These are phyloP conservation scores for Gerris lacustris DNA, from an alignment of 2,888 invertebrate species.

Conservation along the genomic window DNA sequence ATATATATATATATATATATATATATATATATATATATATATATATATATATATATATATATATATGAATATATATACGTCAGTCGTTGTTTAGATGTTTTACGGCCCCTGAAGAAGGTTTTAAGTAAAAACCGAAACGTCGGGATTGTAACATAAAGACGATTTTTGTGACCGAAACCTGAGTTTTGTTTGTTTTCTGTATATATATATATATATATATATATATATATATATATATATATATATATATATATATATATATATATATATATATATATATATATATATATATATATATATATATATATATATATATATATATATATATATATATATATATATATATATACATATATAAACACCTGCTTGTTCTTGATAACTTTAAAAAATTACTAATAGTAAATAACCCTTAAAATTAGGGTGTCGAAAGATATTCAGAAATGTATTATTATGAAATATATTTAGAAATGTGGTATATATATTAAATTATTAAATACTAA, in stretches of 20 bases:
- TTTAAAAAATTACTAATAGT: neutral
- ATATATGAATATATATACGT: neutral
- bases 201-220: conserved; percentile 1
- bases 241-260: conserved; percentile 1
- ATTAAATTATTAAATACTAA: no score
- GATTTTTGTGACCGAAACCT: no score
- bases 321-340: conserved; percentile 1
- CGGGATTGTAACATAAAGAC: no score
- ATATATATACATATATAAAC: neutral
- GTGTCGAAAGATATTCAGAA: no score
- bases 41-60: conserved; percentile 1
- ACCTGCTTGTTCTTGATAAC: neutral
- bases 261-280: conserved; percentile 1
- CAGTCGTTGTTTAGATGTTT: neutral
- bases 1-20: neutral
- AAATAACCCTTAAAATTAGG: no score
- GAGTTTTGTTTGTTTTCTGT: neutral
- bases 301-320: neutral
- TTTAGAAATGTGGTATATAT: no score
- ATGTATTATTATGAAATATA: no score
- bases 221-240: conserved; percentile 1
- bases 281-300: conserved; percentile 1
- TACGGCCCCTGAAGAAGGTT: no score
- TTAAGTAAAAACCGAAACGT: no score
- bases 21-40: conserved; percentile 1